Percentiles rank a stretch among this genome's conserved stretches.
These are phyloP conservation scores for Sarcoramphus papa DNA, from an alignment of 2,797 vertebrate genomes.

Conservation along the genomic window DNA sequence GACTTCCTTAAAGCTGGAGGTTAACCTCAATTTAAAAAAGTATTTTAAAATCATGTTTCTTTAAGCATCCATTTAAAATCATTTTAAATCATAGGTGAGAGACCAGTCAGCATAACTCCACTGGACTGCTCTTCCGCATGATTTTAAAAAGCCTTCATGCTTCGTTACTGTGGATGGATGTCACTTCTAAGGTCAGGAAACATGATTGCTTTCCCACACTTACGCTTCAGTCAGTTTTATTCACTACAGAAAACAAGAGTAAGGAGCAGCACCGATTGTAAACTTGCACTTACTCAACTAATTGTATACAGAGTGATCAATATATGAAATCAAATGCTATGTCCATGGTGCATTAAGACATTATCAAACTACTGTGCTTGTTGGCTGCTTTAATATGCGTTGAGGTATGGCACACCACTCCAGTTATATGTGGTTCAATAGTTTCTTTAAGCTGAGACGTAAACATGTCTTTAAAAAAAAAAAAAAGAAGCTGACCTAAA, in stretches of 20 bases:
- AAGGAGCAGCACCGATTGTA: background rate
- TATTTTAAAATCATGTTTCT: background rate
- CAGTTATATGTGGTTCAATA: background rate
- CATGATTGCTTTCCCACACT: background rate
- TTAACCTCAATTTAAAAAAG: background rate
- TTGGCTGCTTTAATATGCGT: background rate
- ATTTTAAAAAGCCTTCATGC: slow-evolving; percentile 45
- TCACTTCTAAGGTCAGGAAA: slow-evolving; percentile 33
- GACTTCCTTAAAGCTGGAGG: background rate
- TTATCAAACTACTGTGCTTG: background rate
- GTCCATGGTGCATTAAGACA: background rate
- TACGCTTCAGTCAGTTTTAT: slow-evolving; percentile 20
- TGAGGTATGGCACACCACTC: background rate
- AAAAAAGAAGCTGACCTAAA: background rate
- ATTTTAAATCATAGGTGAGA: background rate
- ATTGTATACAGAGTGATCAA: slow-evolving; percentile 38
- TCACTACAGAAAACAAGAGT: background rate
- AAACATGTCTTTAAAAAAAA: background rate
- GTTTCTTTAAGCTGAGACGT: background rate
- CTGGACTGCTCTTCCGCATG: background rate
- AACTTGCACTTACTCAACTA: background rate
- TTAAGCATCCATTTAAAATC: background rate
- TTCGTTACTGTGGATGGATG: slow-evolving; percentile 28
- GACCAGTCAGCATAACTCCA: background rate
- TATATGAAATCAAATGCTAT: slow-evolving; percentile 9